Base-by-base conservation (phyloP, 2,113 vertebrate species). In the Podocnemis expansa region DNA sequence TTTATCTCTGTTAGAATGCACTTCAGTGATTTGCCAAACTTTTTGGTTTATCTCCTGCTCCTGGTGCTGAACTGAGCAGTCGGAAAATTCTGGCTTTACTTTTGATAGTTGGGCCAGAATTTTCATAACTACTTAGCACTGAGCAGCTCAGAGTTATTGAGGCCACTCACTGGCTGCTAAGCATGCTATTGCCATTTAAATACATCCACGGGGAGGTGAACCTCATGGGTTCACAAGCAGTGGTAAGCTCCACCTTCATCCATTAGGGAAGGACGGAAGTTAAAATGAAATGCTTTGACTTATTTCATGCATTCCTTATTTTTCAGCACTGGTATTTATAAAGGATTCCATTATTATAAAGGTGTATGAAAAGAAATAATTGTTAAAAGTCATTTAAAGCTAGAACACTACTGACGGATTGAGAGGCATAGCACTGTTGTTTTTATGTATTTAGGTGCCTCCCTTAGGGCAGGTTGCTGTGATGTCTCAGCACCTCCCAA, bases 201-300 rank as follows among this genome's bases (percentile, higher is more conserved):
- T 75, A 0, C 78, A 87, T 0, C 0, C 25, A 8, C 22, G 0
- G 0, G 25, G 34, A 76, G n/a, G 21, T 52, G 21, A 78, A 81
- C 58, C 1, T 8, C 47, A 63, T n/a, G 17, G n/a, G 17, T 43
- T 76, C 1, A 0, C 34, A 47, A 1, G 0, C 73, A 25, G 8
- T 47, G 0, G 0, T 80, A 55, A 56, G 58, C 8, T 6, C 5
- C 0, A 0, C 47, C 49, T 88, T 43, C 19, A 63, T n/a, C 60
- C 17, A 19, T 67, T 34, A 17, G 60, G 34, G 60, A 67, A 67
- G 31, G n/a, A n/a, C n/a, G n/a, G 34, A 16, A 17, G 31, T 67
- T 19, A 67, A 67, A 34, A 67, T n/a, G 34, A 67, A 14, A 67
- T 10, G 60, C 31, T 19, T 67, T n/a, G 16, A n/a, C 34, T 67